These are phyloP conservation scores for Aurelia sp. DNA, from an alignment of 30 jellyfish, hydroid and myxozoan species.

Conservation along the genomic window DNA sequence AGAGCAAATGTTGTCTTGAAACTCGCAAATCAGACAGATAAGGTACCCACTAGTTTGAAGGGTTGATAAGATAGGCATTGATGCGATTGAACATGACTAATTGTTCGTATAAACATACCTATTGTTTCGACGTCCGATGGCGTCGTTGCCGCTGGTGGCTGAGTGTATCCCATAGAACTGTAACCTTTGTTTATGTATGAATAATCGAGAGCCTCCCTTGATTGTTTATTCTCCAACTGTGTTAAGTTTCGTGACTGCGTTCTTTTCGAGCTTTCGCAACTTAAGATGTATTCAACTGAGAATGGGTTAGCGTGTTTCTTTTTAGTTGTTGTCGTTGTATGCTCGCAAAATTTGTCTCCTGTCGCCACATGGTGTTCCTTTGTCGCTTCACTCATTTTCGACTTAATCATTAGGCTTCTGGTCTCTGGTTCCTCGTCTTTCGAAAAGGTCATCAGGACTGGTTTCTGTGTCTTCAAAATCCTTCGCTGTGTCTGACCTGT, in stretches of 20 bases:
- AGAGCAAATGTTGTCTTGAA: neutral
- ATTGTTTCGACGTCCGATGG: conserved; percentile 67
- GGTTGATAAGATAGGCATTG: too few species aligned
- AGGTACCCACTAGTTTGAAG: too few species aligned
- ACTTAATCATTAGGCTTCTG: neutral
- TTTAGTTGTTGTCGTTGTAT: conserved; percentile 23
- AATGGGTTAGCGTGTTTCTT: conserved; percentile 73
- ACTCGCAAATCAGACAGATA: neutral
- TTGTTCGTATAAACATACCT: conserved; percentile 23
- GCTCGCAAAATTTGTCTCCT: conserved; percentile 29
- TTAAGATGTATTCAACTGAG: conserved; percentile 61
- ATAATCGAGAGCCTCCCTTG: conserved; percentile 33
- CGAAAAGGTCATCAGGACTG: too few species aligned
- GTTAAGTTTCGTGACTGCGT: conserved; percentile 25
- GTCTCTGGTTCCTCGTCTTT: too few species aligned
- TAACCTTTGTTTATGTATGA: conserved; percentile 33
- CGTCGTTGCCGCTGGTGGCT: conserved; percentile 48
- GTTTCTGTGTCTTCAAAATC: too few species aligned
- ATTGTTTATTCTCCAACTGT: conserved; percentile 27
- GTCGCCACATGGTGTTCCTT: conserved; percentile 13
- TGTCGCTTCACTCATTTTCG: conserved; percentile 12
- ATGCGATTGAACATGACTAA: too few species aligned
- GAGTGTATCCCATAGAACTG: conserved; percentile 41
- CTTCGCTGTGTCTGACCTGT: too few species aligned
- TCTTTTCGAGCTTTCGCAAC: conserved; percentile 61